phyloP scores from a whole-genome alignment of 2,113 vertebrate species.

The Calidris pugnax region DNA sequence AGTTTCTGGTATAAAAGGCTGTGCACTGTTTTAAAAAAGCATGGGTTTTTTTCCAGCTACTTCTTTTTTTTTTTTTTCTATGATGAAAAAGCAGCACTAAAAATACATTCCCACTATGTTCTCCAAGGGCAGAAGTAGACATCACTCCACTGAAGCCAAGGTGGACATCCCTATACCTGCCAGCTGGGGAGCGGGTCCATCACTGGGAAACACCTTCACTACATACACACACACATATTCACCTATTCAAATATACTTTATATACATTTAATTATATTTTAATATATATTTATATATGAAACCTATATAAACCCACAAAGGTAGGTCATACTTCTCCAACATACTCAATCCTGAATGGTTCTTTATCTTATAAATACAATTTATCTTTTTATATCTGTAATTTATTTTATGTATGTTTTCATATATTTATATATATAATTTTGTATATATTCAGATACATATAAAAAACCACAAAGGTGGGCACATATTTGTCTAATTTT shows the following conservation, averaged over 20 bases:
- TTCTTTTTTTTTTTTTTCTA: neutral
- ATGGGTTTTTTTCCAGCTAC: neutral
- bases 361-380: constrained; percentile 43
- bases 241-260: neutral
- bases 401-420: neutral
- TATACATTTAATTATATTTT: neutral
- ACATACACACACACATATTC: neutral
- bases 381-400: neutral
- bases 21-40: neutral
- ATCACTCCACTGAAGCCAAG: neutral
- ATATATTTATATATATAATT: neutral
- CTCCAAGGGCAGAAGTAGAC: neutral
- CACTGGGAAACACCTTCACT: neutral
- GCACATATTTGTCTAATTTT: neutral
- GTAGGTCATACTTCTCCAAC: neutral
- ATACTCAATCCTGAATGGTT: neutral
- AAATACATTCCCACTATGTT: neutral
- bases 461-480: neutral
- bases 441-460: neutral
- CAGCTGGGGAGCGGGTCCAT: neutral
- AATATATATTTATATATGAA: neutral
- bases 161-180: neutral
- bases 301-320: neutral
- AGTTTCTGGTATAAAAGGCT: neutral
- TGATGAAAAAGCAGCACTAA: neutral